Evolutionary conservation across 2,888 invertebrate species (phyloP).

Genomic region (Byasa hedistus): DNA sequence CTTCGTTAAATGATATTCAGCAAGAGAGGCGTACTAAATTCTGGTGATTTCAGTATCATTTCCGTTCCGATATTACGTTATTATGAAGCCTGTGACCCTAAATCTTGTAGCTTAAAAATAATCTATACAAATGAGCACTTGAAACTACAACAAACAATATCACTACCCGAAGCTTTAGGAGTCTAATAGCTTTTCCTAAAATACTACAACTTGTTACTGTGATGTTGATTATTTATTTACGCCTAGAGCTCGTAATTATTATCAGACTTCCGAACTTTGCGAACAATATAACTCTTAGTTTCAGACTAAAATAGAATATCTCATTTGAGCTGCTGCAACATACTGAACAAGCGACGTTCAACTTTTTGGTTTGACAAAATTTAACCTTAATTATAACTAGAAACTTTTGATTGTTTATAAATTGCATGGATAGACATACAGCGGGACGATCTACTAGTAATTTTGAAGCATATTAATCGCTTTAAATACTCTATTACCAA

Average conservation of each 20-base stretch:
- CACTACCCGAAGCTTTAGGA: no score
- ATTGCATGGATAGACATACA: not conserved
- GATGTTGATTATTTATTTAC: not conserved
- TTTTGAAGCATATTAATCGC: not conserved
- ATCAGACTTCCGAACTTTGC: not conserved
- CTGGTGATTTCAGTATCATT: no score
- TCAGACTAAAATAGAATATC: slow-evolving; percentile 7
- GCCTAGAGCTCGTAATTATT: not conserved
- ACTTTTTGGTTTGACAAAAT: slow-evolving; percentile 6
- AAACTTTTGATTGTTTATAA: slow-evolving; percentile 4
- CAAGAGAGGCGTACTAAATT: no score
- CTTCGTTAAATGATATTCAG: no score
- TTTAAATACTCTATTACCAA: not conserved
- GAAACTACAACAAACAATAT: not conserved
- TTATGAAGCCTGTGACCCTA: not conserved
- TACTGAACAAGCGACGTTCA: not conserved
- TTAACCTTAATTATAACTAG: slow-evolving; percentile 7
- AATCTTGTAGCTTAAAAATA: not conserved
- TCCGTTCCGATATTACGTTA: not conserved
- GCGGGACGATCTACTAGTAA: not conserved
- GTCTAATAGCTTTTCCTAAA: not conserved
- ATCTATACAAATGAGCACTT: not conserved
- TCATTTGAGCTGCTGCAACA: slow-evolving; percentile 4
- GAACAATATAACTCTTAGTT: slow-evolving; percentile 7
- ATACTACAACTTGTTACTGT: not conserved